phyloP scores from a whole-genome alignment of 2,113 vertebrate genomes.

The Bos javanicus region DNA sequence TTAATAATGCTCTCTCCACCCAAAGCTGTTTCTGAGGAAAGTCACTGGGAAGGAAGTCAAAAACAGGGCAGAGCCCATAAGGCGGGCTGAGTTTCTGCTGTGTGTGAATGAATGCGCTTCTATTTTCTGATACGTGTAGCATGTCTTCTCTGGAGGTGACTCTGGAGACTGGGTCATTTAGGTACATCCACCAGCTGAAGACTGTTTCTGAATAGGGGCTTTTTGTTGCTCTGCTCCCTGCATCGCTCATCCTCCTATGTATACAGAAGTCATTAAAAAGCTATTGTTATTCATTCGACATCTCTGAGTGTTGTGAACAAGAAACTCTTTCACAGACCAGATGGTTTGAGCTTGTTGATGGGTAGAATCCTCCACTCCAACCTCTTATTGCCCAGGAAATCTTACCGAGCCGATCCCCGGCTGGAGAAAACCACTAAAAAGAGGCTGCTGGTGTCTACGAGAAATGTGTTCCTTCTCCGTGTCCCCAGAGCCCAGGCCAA shows the following conservation, averaged over 20 bases:
- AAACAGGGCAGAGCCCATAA: not conserved
- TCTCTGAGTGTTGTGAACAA: slow-evolving; percentile 54
- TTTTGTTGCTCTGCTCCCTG: slow-evolving; percentile 42
- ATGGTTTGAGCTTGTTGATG: slow-evolving; percentile 53
- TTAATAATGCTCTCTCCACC: slow-evolving; percentile 19
- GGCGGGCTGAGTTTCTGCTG: not conserved
- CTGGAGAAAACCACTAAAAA: slow-evolving; percentile 44
- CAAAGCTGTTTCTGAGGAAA: slow-evolving; percentile 19
- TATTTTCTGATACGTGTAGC: slow-evolving; percentile 5
- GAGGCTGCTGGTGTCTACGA: not conserved
- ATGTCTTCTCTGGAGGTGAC: slow-evolving; percentile 38
- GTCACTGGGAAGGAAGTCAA: slow-evolving; percentile 18
- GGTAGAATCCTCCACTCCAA: slow-evolving; percentile 36
- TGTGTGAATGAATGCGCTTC: not conserved
- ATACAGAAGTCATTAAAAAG: slow-evolving; percentile 70
- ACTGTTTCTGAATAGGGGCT: slow-evolving; percentile 43
- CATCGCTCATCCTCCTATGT: slow-evolving; percentile 50
- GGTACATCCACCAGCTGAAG: slow-evolving; percentile 26
- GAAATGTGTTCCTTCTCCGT: not conserved
- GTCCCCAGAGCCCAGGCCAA: not conserved
- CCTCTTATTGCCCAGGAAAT: slow-evolving; percentile 65
- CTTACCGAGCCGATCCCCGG: not conserved
- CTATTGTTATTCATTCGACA: slow-evolving; percentile 61
- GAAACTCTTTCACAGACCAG: slow-evolving; percentile 11
- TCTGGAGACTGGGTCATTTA: slow-evolving; percentile 32